A percentile compares a stretch with the other conserved stretches of the same genome.
phyloP scores from a whole-genome alignment of 2,888 invertebrate species.

The Nemotelus pantherinus region DNA sequence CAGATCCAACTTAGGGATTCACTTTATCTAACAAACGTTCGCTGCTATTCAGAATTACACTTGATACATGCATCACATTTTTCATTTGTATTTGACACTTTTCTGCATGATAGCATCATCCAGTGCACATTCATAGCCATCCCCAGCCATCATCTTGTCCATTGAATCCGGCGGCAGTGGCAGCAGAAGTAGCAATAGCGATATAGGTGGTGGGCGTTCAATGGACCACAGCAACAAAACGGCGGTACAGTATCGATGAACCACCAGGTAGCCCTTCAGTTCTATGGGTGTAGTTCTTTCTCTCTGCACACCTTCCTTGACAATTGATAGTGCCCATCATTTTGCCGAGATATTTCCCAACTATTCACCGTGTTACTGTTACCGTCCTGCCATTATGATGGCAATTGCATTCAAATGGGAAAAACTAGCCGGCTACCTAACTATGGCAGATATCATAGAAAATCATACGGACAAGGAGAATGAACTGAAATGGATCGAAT shows the following conservation, averaged over 20 bases:
- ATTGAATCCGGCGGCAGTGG: background rate
- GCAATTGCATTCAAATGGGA: constrained; percentile 18
- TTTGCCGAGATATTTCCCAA: constrained; percentile 10
- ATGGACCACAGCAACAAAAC: constrained; percentile 7
- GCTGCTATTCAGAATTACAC: constrained; percentile 35
- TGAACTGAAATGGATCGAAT: constrained; percentile 2
- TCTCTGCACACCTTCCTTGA: constrained; percentile 1
- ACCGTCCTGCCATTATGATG: constrained; percentile 19
- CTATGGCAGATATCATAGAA: too few species aligned
- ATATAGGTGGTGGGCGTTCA: constrained; percentile 16
- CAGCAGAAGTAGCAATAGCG: too few species aligned
- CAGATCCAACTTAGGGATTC: background rate
- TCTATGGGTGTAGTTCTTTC: background rate
- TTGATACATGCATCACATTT: constrained; percentile 41
- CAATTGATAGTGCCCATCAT: constrained; percentile 37
- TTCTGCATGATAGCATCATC: constrained; percentile 39
- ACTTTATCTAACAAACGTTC: constrained; percentile 5
- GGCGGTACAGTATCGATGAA: background rate
- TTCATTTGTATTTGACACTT: constrained; percentile 43
- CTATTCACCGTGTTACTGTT: constrained; percentile 13
- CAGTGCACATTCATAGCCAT: background rate
- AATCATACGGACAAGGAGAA: background rate
- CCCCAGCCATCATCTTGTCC: background rate
- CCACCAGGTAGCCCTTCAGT: background rate
- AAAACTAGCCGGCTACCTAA: background rate